phyloP scores from a whole-genome alignment of 1,140 invertebrate genomes.

The Galleria mellonella region DNA sequence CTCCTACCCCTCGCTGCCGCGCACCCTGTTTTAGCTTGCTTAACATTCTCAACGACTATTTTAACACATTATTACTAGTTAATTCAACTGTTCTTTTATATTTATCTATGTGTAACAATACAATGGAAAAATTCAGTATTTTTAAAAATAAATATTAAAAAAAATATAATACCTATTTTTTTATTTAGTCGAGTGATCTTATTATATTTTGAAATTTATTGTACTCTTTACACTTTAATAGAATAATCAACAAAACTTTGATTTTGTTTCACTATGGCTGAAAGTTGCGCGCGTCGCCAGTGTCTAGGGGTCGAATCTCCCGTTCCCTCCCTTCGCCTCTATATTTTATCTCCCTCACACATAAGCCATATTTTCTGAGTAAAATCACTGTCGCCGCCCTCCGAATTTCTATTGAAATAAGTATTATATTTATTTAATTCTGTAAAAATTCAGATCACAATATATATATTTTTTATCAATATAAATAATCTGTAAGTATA shows the following conservation, averaged over 20 bases:
- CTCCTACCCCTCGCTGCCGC: slow-evolving; percentile 25
- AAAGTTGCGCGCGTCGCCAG: slow-evolving; percentile 32
- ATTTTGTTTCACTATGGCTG: neutral
- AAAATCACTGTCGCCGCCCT: slow-evolving; percentile 10
- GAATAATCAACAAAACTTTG: no score
- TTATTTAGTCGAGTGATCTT: no score
- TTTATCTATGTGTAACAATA: no score
- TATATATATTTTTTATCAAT: no score
- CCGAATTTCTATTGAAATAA: slow-evolving; percentile 18
- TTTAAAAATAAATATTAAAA: neutral
- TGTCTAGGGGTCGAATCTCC: slow-evolving; percentile 11
- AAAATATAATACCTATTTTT: neutral
- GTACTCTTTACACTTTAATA: no score
- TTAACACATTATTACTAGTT: no score
- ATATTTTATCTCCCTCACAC: slow-evolving; percentile 20
- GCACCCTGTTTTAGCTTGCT: slow-evolving; percentile 24
- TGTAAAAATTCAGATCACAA: no score
- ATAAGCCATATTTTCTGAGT: slow-evolving; percentile 26
- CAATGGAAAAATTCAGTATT: no score
- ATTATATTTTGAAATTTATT: no score
- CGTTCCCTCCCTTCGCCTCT: slow-evolving; percentile 5
- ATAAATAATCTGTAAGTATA: no score
- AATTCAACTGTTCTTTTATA: no score
- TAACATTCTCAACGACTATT: neutral
- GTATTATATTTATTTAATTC: no score